Evolutionary conservation across 2,113 vertebrate species (phyloP), one percentile per base, ranked within the genome.

Genomic region (Chiloscyllium plagiosum): DNA sequence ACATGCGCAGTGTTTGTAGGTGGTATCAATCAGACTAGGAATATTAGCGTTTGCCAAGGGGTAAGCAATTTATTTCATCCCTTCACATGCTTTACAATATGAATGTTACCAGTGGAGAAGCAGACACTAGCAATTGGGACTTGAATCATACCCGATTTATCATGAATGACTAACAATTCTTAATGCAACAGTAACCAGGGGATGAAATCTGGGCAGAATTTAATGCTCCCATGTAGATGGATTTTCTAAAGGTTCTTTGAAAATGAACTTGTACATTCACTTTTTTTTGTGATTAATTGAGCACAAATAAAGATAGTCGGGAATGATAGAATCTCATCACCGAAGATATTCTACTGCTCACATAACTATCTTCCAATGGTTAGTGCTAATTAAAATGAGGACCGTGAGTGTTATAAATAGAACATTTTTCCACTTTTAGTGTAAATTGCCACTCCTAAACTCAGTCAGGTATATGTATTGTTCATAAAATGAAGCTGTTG

Each of bases 21-120:
- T 86, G 99, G 99, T 95, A 97, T 99, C 97, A 99, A 98, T 97
- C 99, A 99, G 97, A 99, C 98, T 0, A 98, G 97, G 95, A 97
- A 98, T 37, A 96, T 98, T 65, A 99, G 98, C 50, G 97, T 99
- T 97, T 99, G 99, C 96, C 99, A 99, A 97, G 99, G 98, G 3
- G 99, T 99, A 98, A 98, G 99, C 98, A 95, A 29, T 69, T 33
- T 37, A 17, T 47, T 47, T 19, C 33, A 70, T 96, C 33, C 52
- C 42, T 95, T 50, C 52, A 24, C 50, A 70, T 47, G 20, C n/a
- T 47, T 94, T 94, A 20, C 42, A 95, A 33, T 52, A 76, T 42
- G 26, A 72, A 69, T 72, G 72, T 26, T 68, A 68, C n/a, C 37
- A 69, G 37, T 47, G 10, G 20, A 26, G 26, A 52, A 95, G 76